Conservation (phyloP, 1,140 invertebrate species). For the Temnothorax curvispinosus region DNA sequence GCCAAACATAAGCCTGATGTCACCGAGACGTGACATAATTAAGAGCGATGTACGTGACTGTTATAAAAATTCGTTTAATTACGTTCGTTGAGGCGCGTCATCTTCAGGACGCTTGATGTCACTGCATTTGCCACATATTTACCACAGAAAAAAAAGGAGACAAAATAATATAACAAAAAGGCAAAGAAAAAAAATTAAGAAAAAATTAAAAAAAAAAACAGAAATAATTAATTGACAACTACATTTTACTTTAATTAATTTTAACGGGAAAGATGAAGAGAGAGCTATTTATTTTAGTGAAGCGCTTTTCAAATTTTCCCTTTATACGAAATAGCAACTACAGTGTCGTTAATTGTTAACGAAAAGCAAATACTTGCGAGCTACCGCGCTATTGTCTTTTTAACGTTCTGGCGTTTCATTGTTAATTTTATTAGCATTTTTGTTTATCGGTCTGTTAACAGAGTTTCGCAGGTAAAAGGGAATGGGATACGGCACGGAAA, state of each 20-base stretch:
- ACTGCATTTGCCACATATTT: not conserved
- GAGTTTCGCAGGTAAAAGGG: slow-evolving; percentile 66
- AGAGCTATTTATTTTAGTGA: not conserved
- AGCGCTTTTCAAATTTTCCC: not conserved
- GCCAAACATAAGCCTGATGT: slow-evolving; percentile 46
- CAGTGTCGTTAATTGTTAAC: not conserved
- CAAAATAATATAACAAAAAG: not conserved
- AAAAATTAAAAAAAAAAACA: not conserved
- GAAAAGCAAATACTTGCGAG: not conserved
- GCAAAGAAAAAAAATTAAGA: not conserved
- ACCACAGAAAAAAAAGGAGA: not conserved
- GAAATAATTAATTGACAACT: not conserved
- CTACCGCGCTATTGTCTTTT: not conserved
- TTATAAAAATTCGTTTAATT: slow-evolving; percentile 31
- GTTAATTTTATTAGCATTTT: not conserved
- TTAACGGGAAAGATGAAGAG: not conserved
- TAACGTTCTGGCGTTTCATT: not conserved
- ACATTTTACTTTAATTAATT: not conserved
- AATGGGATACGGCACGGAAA: slow-evolving; percentile 91
- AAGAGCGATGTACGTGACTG: slow-evolving; percentile 36
- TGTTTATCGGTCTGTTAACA: slow-evolving; percentile 9
- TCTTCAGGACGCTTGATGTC: not conserved
- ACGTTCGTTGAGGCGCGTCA: not conserved
- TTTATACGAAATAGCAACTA: not conserved
- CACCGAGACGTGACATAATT: slow-evolving; percentile 37